Percentiles rank a stretch among this genome's conserved stretches.
Conservation (phyloP, 2,113 vertebrate species). For the Alethe castanea region DNA sequence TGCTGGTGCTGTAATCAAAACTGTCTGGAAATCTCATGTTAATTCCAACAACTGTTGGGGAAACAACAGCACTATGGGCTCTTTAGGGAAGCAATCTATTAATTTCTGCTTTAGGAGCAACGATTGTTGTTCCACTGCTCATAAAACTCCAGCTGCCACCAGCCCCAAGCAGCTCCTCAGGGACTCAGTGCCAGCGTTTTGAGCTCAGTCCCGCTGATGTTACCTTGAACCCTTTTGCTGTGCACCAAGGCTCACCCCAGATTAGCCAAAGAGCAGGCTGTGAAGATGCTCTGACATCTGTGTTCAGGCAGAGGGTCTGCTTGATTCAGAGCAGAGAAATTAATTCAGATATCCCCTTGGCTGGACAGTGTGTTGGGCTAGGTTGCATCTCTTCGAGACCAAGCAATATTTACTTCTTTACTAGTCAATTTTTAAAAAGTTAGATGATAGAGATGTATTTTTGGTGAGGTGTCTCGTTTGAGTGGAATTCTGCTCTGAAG, state of each 20-base stretch:
- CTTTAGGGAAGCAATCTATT: not conserved
- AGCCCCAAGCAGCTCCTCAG: fast-evolving
- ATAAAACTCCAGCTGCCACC: not conserved
- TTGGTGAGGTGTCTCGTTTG: not conserved
- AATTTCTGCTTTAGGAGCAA: not conserved
- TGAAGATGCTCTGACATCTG: not conserved
- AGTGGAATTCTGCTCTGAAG: not conserved
- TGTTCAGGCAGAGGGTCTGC: not conserved
- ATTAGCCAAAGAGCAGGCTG: no score
- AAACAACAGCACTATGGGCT: not conserved
- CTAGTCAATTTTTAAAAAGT: not conserved
- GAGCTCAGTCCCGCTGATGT: not conserved
- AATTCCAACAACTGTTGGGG: not conserved
- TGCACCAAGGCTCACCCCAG: not conserved
- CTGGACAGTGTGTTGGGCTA: not conserved
- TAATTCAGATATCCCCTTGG: not conserved
- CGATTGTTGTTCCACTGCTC: not conserved
- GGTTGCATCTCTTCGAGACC: not conserved
- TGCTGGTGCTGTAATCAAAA: not conserved
- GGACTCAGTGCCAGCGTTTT: not conserved
- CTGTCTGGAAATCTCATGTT: not conserved
- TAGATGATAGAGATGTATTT: not conserved
- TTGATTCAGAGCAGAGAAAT: not conserved
- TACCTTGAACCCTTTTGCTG: not conserved
- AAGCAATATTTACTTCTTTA: not conserved